A percentile compares a stretch with the other conserved stretches of the same genome.
phyloP scores from a whole-genome alignment of 1,140 invertebrate genomes.

The Adoxophyes honmai region DNA sequence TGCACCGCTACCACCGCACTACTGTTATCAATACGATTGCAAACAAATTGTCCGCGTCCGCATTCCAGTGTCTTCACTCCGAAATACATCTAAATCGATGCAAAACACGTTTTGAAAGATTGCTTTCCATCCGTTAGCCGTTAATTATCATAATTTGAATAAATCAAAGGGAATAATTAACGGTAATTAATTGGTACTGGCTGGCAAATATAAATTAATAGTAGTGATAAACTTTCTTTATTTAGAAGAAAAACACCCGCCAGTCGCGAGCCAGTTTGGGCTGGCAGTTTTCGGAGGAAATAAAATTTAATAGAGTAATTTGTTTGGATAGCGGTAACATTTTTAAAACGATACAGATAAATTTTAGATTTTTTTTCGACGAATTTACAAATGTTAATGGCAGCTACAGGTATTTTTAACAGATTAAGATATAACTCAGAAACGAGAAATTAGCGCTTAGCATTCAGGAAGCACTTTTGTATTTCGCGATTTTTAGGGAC shows the following conservation, averaged over 20 bases:
- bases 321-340: constrained; percentile 1
- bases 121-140: constrained; percentile 14
- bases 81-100: constrained; percentile 2
- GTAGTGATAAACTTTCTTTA: constrained; percentile 2
- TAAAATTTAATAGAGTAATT: constrained; percentile 14
- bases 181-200: not conserved
- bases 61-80: constrained; percentile 3
- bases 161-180: constrained; percentile 14
- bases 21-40: constrained; percentile 9
- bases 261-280: not conserved
- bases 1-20: not conserved
- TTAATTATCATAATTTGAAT: constrained; percentile 13
- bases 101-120: constrained; percentile 10
- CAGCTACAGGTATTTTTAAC: too few relatives aligned
- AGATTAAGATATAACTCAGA: too few relatives aligned
- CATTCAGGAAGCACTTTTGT: too few relatives aligned
- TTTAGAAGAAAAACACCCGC: not conserved
- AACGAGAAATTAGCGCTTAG: too few relatives aligned
- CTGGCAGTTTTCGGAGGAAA: not conserved
- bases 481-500: too few relatives aligned
- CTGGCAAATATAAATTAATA: constrained; percentile 8
- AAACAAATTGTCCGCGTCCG: constrained; percentile 3
- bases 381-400: too few relatives aligned
- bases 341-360: not conserved
- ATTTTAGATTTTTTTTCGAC: too few relatives aligned